Conservation (phyloP, 2,888 invertebrate species). For the Aspidiotus destructor region DNA sequence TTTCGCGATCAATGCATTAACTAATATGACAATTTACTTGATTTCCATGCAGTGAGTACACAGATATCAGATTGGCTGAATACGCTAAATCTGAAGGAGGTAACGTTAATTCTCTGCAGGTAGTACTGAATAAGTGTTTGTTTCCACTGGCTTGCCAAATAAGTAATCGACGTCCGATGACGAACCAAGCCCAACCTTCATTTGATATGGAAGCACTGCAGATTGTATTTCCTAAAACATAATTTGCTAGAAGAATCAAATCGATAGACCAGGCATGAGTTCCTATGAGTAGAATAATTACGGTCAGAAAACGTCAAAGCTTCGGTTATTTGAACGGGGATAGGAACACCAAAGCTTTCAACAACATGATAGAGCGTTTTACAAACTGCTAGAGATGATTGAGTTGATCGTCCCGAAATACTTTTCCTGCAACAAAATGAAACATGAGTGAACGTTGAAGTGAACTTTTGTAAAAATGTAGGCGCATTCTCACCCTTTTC, state of each 20-base stretch:
- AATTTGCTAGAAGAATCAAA: background rate
- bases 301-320: constrained; percentile 26
- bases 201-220: constrained; percentile 45
- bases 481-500: constrained; percentile 13
- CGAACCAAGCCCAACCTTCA: constrained; percentile 74
- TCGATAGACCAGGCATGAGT: background rate
- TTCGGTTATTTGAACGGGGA: constrained; percentile 30
- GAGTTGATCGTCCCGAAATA: constrained; percentile 21
- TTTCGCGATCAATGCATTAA: background rate
- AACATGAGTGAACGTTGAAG: background rate
- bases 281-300: background rate
- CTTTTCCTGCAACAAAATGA: background rate
- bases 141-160: constrained; percentile 61
- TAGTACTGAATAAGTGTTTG: constrained; percentile 42
- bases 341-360: constrained; percentile 23
- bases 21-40: constrained; percentile 42
- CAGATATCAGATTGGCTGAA: constrained; percentile 69
- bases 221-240: constrained; percentile 19
- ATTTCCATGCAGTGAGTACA: constrained; percentile 52
- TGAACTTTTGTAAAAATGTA: background rate
- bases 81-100: constrained; percentile 89
- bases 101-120: constrained; percentile 74
- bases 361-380: constrained; percentile 30
- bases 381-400: constrained; percentile 18
- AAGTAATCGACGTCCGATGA: constrained; percentile 71